Conservation (phyloP, 2,888 invertebrate species). For the Philopedon plagiatum region DNA sequence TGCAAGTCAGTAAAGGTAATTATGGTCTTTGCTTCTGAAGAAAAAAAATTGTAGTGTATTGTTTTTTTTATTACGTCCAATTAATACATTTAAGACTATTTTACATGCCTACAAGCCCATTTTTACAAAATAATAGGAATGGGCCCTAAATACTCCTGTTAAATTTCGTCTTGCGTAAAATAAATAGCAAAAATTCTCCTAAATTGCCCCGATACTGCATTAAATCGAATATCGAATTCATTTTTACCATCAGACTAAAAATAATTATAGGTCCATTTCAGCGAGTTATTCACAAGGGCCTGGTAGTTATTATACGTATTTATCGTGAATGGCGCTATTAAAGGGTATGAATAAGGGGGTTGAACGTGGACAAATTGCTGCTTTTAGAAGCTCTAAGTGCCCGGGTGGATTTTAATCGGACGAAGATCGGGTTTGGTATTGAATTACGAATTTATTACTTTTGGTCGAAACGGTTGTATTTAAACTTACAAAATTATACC, state of each 20-base stretch:
- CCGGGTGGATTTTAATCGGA: slow-evolving; percentile 31
- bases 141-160: too few relatives aligned
- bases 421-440: slow-evolving; percentile 10
- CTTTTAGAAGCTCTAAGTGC: slow-evolving; percentile 30
- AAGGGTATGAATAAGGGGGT: slow-evolving; percentile 41
- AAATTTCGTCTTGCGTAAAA: too few relatives aligned
- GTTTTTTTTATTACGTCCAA: too few relatives aligned
- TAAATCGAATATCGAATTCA: too few relatives aligned
- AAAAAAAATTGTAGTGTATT: too few relatives aligned
- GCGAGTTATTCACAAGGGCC: slow-evolving; percentile 33
- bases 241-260: slow-evolving; percentile 9
- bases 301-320: slow-evolving; percentile 39
- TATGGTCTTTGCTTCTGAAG: too few relatives aligned
- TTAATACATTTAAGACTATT: too few relatives aligned
- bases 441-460: slow-evolving; percentile 16
- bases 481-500: not conserved
- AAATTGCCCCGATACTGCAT: too few relatives aligned
- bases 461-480: not conserved
- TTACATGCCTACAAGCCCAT: too few relatives aligned
- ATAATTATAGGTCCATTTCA: slow-evolving; percentile 34
- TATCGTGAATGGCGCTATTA: slow-evolving; percentile 38
- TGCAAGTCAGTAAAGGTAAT: too few relatives aligned
- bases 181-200: too few relatives aligned
- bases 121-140: too few relatives aligned
- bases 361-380: slow-evolving; percentile 29